Percentiles rank a stretch among this genome's conserved stretches.
Conservation (phyloP, 2,888 invertebrate genomes). For the Zele albiditarsus region DNA sequence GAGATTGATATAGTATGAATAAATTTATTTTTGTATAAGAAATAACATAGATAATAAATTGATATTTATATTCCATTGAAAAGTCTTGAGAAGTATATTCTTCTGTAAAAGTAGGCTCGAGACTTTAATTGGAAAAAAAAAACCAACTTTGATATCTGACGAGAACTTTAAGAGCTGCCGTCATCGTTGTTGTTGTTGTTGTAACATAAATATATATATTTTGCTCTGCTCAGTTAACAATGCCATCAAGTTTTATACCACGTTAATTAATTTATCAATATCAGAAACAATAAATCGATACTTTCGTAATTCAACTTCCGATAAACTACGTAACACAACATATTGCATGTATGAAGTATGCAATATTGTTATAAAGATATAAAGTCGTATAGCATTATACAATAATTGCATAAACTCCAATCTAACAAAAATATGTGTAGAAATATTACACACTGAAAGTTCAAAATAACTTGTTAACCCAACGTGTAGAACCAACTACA, state of each 20-base stretch:
- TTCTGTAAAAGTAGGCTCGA: neutral
- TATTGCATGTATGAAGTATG: neutral
- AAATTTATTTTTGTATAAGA: too few relatives aligned
- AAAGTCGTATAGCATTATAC: neutral
- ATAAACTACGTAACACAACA: neutral
- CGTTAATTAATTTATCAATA: neutral
- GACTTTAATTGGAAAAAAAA: neutral
- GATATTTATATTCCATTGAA: too few relatives aligned
- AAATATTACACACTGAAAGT: neutral
- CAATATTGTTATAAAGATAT: neutral
- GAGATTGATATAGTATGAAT: too few relatives aligned
- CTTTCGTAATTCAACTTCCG: neutral
- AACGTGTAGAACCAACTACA: neutral
- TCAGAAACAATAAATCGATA: neutral
- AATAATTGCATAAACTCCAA: neutral
- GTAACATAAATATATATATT: neutral
- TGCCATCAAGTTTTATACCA: neutral
- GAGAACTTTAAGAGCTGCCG: neutral
- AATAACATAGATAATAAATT: too few relatives aligned
- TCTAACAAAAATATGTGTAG: neutral
- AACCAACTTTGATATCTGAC: neutral
- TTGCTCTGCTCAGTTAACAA: neutral
- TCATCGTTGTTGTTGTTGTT: too few relatives aligned
- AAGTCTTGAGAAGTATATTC: neutral
- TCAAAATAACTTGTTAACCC: slow-evolving; percentile 6